Percentiles rank a stretch among this genome's conserved stretches.
phyloP scores from a whole-genome alignment of 2,888 invertebrate genomes.

The Aphrophora alni region DNA sequence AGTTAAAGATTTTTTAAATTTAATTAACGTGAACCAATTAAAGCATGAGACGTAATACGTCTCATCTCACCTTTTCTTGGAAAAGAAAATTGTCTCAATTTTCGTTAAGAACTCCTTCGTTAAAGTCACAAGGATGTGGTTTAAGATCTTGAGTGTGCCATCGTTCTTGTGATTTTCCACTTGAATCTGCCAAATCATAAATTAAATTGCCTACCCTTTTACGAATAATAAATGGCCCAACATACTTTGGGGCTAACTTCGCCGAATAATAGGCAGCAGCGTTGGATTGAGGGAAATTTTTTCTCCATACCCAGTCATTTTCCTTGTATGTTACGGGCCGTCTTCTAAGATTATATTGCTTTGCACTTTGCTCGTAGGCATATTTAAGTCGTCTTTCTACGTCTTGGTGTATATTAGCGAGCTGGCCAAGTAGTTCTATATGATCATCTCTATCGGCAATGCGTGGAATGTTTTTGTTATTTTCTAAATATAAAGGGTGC shows the following conservation, averaged over 20 bases:
- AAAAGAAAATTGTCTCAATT: slow-evolving; percentile 17
- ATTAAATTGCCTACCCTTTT: slow-evolving; percentile 39
- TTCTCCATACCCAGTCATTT: slow-evolving; percentile 14
- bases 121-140: slow-evolving; percentile 11
- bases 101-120: neutral
- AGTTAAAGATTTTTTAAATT: too few relatives aligned
- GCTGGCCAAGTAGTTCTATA: neutral
- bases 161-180: slow-evolving; percentile 25
- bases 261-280: slow-evolving; percentile 36
- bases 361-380: neutral
- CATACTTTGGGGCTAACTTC: slow-evolving; percentile 43
- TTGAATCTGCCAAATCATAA: slow-evolving; percentile 35
- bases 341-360: slow-evolving; percentile 31
- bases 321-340: slow-evolving; percentile 16
- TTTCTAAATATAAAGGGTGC: neutral
- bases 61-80: too few relatives aligned
- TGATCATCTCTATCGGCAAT: neutral
- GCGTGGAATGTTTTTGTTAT: neutral
- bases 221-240: slow-evolving; percentile 38
- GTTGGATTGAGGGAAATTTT: slow-evolving; percentile 37
- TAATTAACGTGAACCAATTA: too few relatives aligned
- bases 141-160: slow-evolving; percentile 44
- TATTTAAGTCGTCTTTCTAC: neutral
- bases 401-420: neutral
- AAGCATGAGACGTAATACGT: too few relatives aligned